phyloP scores from a whole-genome alignment of 1,140 invertebrate species.

The Orussus abietinus region DNA sequence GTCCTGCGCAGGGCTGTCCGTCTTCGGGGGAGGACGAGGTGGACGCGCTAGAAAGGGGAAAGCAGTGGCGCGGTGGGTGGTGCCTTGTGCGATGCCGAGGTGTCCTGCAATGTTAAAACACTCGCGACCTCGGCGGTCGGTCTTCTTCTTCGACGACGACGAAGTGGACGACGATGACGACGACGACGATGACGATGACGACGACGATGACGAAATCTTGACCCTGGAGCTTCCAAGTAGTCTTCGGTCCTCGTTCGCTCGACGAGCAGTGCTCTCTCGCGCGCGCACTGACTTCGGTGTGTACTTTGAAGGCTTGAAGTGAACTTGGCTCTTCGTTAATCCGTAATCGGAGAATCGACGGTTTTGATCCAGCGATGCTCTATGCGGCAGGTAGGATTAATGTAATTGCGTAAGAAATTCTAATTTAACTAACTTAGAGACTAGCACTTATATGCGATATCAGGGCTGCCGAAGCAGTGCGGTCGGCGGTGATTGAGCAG shows the following conservation, averaged over 20 bases:
- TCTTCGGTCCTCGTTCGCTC: conserved; percentile 1
- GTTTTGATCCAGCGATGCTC: conserved; percentile 49
- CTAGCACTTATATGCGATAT: conserved; percentile 33
- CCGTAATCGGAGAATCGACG: conserved; percentile 1
- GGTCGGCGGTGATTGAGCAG: no score
- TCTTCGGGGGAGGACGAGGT: no score
- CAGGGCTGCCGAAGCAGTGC: no score
- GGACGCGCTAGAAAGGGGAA: conserved; percentile 28
- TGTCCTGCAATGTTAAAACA: no score
- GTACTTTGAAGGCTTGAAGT: conserved; percentile 12
- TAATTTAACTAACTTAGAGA: conserved; percentile 51
- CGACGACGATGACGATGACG: no score
- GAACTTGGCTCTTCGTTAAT: conserved; percentile 14
- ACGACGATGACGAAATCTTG: no score
- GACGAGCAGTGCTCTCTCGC: conserved; percentile 2
- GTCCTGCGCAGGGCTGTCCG: no score
- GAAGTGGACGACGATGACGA: no score
- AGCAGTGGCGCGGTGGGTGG: conserved; percentile 16
- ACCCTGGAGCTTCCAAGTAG: no score
- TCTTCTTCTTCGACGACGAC: no score
- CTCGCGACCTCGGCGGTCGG: no score
- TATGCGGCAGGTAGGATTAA: conserved; percentile 48
- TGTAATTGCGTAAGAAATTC: conserved; percentile 43
- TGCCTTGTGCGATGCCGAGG: conserved; percentile 1
- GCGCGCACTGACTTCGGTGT: conserved; percentile 9